A percentile compares a stretch with the other conserved stretches of the same genome.
Evolutionary conservation across 1,140 invertebrate species (phyloP).

Genomic region (Stratiolaelaps scimitus): DNA sequence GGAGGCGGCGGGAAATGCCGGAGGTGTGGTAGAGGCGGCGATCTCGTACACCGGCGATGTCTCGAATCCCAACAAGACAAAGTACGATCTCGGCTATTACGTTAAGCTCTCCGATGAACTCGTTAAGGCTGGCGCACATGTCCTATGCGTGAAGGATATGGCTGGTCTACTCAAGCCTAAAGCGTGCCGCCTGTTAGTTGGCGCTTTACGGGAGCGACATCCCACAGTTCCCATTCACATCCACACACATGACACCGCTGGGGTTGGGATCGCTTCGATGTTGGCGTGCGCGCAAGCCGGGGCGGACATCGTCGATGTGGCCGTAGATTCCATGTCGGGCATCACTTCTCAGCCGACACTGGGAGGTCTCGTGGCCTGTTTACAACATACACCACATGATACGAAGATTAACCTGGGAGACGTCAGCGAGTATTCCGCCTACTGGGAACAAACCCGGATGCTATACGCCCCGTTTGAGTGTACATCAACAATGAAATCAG

Average conservation of each 20-base stretch:
- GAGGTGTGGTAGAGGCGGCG: conserved; percentile 27
- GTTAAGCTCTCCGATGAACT: conserved; percentile 30
- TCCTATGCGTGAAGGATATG: conserved; percentile 30
- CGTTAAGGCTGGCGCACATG: conserved; percentile 28
- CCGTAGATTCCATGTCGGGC: conserved; percentile 26
- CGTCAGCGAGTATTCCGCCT: conserved; percentile 45
- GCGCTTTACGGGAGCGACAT: conserved; percentile 29
- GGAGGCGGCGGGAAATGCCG: conserved; percentile 15
- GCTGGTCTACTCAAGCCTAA: conserved; percentile 29
- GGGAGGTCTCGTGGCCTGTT: conserved; percentile 39
- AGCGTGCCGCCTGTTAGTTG: conserved; percentile 12
- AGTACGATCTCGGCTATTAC: conserved; percentile 31
- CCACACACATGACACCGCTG: conserved; percentile 31
- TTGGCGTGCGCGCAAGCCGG: conserved; percentile 16
- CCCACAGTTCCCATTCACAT: conserved; percentile 28
- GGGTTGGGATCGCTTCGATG: conserved; percentile 25
- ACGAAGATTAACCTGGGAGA: conserved; percentile 44
- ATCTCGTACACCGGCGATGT: conserved; percentile 29
- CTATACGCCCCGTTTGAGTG: conserved; percentile 55
- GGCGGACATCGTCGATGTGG: conserved; percentile 29
- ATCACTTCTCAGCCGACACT: conserved; percentile 29
- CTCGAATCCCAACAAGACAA: conserved; percentile 28
- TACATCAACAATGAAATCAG: conserved; percentile 84
- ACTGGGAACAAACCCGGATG: conserved; percentile 47
- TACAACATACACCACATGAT: conserved; percentile 42